Base-by-base conservation (phyloP, 2,888 invertebrate genomes). In the Caenorhabditis sp. region DNA sequence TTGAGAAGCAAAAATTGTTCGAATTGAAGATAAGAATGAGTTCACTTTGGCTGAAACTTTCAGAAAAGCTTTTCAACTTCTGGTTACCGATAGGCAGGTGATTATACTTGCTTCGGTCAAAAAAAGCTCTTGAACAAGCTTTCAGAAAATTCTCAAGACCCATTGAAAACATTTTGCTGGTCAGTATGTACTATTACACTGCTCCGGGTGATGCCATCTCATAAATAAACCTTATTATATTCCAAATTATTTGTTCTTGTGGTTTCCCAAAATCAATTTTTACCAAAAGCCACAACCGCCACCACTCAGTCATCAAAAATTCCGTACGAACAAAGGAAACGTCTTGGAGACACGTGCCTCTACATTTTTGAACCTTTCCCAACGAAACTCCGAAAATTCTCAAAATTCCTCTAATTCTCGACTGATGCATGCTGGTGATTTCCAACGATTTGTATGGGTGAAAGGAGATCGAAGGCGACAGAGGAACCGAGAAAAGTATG, bases 371-470 rank as follows among this genome's bases (percentile, higher is more conserved):
- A 77, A 56, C 26, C 31, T 44, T 66, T 56, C 66, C 64, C 28
- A 8, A 16, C 44, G 28, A 44, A n/a, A 44, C 44, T 26, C 26
- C 16, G 28, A n/a, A n/a, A 8, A 12, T 47, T 47, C 44, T 14
- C 5, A 44, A 44, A 14, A 10, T 44, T 41, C 16, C 12, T 6
- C 10, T 10, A 31, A 28, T 26, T 26, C n/a, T 63, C 14, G 7
- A 38, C 31, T 28, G n/a, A 80, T 80, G 80, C 47, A 69, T 38
- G 63, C 56, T 16, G 82, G 68, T 22, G 63, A 64, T 44, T 83
- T 83, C 51, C 73, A 83, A 79, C 24, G 79, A 68, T 83, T 79
- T 64, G 83, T 83, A 0, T 83, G 83, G 83, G 79, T 79, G 31
- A 28, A 83, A 47, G 69, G 74, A 19, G 74, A 74, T 19, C 35